A percentile compares a stretch with the other conserved stretches of the same genome.
These are phyloP conservation scores for Eubucco bourcierii DNA, from an alignment of 2,113 vertebrate genomes.

Conservation along the genomic window DNA sequence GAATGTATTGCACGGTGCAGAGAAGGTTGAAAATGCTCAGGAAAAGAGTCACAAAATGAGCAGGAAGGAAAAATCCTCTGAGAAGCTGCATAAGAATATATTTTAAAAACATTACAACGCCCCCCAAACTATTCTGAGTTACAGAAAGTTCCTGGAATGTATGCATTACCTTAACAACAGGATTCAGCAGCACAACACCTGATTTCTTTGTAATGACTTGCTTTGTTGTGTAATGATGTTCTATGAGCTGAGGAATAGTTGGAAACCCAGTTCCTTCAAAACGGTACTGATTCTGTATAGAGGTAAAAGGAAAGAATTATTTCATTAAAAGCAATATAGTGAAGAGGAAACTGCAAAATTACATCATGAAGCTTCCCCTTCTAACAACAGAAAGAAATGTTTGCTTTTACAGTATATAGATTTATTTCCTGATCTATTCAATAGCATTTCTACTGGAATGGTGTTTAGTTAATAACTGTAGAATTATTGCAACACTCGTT, in stretches of 20 bases:
- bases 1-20: not conserved
- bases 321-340: not conserved
- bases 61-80: not conserved
- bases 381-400: not conserved
- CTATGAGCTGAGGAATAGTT: conserved; percentile 95
- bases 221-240: conserved; percentile 92
- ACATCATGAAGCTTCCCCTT: not conserved
- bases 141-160: not conserved
- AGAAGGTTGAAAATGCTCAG: not conserved
- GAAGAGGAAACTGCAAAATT: not conserved
- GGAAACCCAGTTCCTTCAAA: conserved; percentile 96
- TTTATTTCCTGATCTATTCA: not conserved
- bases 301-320: conserved; percentile 6
- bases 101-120: not conserved
- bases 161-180: conserved; percentile 87
- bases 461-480: not conserved
- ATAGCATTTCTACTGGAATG: not conserved
- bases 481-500: not conserved
- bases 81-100: not conserved
- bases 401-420: not conserved
- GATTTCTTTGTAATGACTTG: conserved; percentile 99
- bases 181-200: conserved; percentile 90
- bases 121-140: not conserved
- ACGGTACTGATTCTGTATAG: conserved; percentile 87
- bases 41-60: not conserved